Base-by-base conservation (phyloP, 2,888 invertebrate genomes). In the Leucophora obtusa region DNA sequence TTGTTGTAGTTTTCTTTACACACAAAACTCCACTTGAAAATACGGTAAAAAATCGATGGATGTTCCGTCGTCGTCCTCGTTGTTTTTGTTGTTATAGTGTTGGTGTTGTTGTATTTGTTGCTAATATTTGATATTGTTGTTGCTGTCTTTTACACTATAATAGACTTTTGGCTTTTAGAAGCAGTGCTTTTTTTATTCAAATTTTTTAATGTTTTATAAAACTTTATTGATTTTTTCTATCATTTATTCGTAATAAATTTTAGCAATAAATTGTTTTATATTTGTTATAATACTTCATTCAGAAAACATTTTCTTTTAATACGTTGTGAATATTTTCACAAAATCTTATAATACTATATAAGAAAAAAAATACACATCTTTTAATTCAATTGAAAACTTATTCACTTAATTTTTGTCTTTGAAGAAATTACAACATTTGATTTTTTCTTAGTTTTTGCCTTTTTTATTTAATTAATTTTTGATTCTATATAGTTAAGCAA, bases 31-130 rank as follows among this genome's bases (percentile, higher is more conserved):
- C 73, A 74, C 73, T 77, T 66, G 69, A 77, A 66, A 77, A 73
- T 65, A 74, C 59, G 73, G 77, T 70, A 73, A 81, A 81, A 81
- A 81, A 81, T 81, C 81, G 81, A 81, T 81, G 73, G 56, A 70
- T 77, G 51, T 74, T 65, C 60, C 62, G 50, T 62, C 70, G 63
- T 77, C 69, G 73, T 81, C 69, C 65, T 77, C 77, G 69, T 73
- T 18, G 66, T 66, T 68, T 60, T 58, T 75, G 71, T 60, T 69
- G 38, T 15, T 71, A 10, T 15, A n/a, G 33, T 14, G 11, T 28
- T 56, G 15, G 15, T 59, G 53, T 28, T 62, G 14, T 38, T 43
- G 18, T 43, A 21, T 10, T 43, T 53, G 54, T 54, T 18, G 43
- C 66, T 47, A 62, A 18, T 74, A 56, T 35, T 35, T 33, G 28